phyloP scores from a whole-genome alignment of 2,888 invertebrate genomes.

The Cremastinae sp. region DNA sequence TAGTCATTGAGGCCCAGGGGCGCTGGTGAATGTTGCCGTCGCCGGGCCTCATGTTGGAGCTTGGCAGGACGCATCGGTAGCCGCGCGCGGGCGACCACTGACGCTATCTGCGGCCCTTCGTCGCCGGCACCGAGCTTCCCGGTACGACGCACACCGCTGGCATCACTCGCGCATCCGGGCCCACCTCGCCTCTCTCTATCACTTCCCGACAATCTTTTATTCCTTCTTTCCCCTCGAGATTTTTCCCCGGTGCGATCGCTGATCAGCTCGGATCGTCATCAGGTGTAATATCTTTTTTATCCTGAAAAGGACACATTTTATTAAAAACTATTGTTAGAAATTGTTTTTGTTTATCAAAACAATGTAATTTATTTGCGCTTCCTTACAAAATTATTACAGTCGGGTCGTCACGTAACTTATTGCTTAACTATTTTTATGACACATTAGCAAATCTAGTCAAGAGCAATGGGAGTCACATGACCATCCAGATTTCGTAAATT shows the following conservation, averaged over 20 bases:
- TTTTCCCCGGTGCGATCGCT: constrained; percentile 23
- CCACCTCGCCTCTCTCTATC: constrained; percentile 37
- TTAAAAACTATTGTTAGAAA: too few species aligned
- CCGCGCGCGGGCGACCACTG: constrained; percentile 65
- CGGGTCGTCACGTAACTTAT: too few species aligned
- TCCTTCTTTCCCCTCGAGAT: constrained; percentile 13
- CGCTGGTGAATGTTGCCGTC: constrained; percentile 36
- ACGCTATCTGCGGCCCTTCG: constrained; percentile 73
- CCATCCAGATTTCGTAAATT: too few species aligned
- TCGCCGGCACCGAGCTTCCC: constrained; percentile 69
- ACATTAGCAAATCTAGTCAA: too few species aligned
- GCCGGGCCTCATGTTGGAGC: constrained; percentile 66
- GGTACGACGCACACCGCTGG: constrained; percentile 69
- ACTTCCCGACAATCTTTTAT: constrained; percentile 39
- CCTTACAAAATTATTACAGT: too few species aligned
- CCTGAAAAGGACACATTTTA: too few species aligned
- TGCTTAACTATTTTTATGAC: too few species aligned
- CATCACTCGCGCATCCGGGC: constrained; percentile 69
- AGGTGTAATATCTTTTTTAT: neutral
- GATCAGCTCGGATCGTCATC: neutral
- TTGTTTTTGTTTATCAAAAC: too few species aligned
- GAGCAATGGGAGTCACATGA: too few species aligned
- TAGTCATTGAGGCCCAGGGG: constrained; percentile 65
- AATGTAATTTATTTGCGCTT: too few species aligned
- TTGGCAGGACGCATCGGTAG: constrained; percentile 71